Base-by-base conservation (phyloP, 1,140 invertebrate species). In the Scaptomyza pallida region DNA sequence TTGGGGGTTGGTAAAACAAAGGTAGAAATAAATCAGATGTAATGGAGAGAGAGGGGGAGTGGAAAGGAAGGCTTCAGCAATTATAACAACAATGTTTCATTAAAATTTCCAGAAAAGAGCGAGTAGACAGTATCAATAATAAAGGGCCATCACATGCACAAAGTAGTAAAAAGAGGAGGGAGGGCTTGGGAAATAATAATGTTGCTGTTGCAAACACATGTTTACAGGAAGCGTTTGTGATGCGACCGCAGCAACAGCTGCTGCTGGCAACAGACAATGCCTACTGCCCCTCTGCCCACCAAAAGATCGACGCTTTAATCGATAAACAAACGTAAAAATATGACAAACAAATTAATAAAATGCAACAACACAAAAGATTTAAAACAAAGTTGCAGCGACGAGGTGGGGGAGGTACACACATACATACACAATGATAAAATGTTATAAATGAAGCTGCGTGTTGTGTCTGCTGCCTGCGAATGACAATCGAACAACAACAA, bases 271-370 rank as follows among this genome's bases (percentile, higher is more conserved):
- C 56, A 47, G 33, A 37, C 47, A 41, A 43, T 47, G 54, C 6
- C 12, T 30, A 2, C 4, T 21, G 2, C 9, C 0, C 26, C 26
- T 26, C 23, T 6, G n/a, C 41, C 30, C 8, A 12, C 44, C 15
- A 10, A 12, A 33, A 55, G 51, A 33, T 47, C 26, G 75, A 89
- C 75, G 82, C 79, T 89, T 82, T 85, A 76, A 88, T 89, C 83
- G 83, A 83, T 88, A 88, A 88, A 88, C 83, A 88, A 88, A 83
- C 72, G 78, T 83, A 69, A 78, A 89, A 82, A 82, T 88, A 88
- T 83, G 82, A 88, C 83, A 89, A 88, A 83, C 75, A 83, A 88
- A 89, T 89, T 88, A 88, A 89, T 88, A 89, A 88, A 88, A 89
- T 89, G 68, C 83, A 73, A 63, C 72, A 70, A 69, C 62, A 71